phyloP scores from a whole-genome alignment of 2,888 invertebrate genomes.

The Epiblema foenella region DNA sequence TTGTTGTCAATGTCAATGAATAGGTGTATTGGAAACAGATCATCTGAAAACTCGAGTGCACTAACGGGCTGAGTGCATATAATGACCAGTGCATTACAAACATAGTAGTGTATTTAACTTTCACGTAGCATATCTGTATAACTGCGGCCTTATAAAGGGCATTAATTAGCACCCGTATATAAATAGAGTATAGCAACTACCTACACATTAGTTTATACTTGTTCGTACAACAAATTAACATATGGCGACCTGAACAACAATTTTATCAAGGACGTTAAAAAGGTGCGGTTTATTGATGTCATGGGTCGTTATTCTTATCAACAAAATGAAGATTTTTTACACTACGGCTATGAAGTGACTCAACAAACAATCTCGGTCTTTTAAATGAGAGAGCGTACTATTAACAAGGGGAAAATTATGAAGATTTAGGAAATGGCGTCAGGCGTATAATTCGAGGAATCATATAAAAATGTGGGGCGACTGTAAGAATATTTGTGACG shows the following conservation, averaged over 20 bases:
- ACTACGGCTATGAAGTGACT: neutral
- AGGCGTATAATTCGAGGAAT: neutral
- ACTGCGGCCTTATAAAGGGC: too few species aligned
- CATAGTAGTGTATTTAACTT: too few species aligned
- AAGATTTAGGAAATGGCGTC: neutral
- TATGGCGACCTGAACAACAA: constrained; percentile 1
- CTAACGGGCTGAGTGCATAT: too few species aligned
- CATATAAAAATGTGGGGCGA: neutral
- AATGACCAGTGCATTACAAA: too few species aligned
- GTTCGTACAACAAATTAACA: constrained; percentile 6
- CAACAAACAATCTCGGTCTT: neutral
- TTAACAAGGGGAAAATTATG: neutral
- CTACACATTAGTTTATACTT: neutral
- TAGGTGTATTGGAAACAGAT: too few species aligned
- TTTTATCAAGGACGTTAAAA: constrained; percentile 15
- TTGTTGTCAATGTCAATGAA: too few species aligned
- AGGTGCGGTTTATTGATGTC: constrained; percentile 1
- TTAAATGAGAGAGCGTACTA: neutral
- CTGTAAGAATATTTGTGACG: neutral
- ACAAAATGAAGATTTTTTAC: neutral
- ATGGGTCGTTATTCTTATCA: neutral
- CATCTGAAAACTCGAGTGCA: too few species aligned
- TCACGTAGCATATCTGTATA: too few species aligned
- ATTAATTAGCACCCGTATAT: neutral
- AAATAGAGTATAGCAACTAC: neutral